Conservation (phyloP, 2,113 vertebrate genomes). For the Chloebia gouldiae region DNA sequence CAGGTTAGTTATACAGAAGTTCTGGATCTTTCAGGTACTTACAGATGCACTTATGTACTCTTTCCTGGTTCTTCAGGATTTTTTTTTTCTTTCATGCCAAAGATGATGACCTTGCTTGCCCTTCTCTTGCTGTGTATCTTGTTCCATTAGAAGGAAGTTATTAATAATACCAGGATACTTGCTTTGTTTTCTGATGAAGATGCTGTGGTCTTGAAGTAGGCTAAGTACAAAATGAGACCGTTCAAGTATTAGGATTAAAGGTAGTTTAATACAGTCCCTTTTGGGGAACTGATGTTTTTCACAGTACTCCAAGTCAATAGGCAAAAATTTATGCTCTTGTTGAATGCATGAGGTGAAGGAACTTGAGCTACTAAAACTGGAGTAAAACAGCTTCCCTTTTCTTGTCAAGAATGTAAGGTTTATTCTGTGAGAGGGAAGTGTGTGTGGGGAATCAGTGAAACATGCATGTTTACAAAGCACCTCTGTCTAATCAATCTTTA, state of each 20-base stretch:
- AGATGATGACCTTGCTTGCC: neutral
- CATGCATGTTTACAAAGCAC: neutral
- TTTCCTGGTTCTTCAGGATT: rapidly evolving
- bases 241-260: neutral
- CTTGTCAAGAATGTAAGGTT: neutral
- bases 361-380: neutral
- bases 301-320: neutral
- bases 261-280: neutral
- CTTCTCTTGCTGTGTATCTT: neutral
- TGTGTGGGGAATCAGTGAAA: neutral
- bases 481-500: neutral
- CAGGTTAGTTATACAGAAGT: neutral
- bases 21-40: neutral
- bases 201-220: neutral
- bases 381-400: neutral
- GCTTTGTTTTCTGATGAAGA: neutral
- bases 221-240: neutral
- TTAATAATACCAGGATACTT: neutral
- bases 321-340: neutral
- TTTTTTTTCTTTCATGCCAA: neutral
- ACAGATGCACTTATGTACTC: rapidly evolving
- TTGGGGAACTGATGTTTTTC: neutral
- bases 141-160: neutral
- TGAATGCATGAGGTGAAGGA: neutral
- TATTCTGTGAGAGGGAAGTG: neutral